Conservation (phyloP, 2,888 invertebrate genomes). For the Pasiphila rectangulata region DNA sequence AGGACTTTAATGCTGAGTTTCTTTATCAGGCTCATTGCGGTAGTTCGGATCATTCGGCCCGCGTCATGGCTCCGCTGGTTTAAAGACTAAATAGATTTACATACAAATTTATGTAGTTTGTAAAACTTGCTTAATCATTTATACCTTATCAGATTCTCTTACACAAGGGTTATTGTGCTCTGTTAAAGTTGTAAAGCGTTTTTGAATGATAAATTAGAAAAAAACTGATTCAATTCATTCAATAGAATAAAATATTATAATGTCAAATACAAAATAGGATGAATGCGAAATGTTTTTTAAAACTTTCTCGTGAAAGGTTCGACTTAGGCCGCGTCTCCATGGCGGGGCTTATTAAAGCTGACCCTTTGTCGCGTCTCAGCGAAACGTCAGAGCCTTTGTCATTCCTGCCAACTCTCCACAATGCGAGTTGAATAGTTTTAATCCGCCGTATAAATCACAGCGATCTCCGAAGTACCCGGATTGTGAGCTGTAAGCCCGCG, state of each 20-base stretch:
- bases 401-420: slow-evolving; percentile 14
- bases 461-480: slow-evolving; percentile 1
- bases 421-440: slow-evolving; percentile 22
- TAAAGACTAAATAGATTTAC: no score
- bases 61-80: no score
- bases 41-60: no score
- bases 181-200: no score
- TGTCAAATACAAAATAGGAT: background rate
- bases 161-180: no score
- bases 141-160: no score
- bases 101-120: no score
- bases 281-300: background rate
- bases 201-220: background rate
- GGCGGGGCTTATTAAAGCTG: slow-evolving; percentile 29
- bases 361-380: slow-evolving; percentile 38
- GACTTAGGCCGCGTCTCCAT: background rate
- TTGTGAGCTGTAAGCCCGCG: slow-evolving; percentile 8
- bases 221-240: background rate
- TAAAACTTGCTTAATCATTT: no score
- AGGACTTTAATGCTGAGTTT: no score
- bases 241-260: background rate
- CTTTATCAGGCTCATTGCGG: no score
- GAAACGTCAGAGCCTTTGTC: slow-evolving; percentile 34
- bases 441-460: slow-evolving; percentile 17
- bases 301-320: background rate